phyloP scores from a whole-genome alignment of 2,113 vertebrate species.

The Amazona vittata region DNA sequence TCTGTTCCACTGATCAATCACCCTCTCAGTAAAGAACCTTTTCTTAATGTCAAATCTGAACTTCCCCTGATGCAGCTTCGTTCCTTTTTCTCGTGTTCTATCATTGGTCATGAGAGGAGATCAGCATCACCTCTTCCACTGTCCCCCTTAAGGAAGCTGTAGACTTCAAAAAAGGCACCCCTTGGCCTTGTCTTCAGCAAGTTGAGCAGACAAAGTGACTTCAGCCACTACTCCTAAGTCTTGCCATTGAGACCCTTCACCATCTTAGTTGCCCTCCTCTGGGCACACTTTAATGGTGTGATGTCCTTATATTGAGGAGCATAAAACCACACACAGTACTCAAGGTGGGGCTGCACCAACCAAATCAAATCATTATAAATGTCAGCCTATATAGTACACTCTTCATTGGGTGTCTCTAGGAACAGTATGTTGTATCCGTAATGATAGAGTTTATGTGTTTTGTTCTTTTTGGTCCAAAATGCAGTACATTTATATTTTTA shows the following conservation, averaged over 20 bases:
- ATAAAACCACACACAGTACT: neutral
- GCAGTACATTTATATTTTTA: neutral
- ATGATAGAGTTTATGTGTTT: neutral
- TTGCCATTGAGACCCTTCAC: neutral
- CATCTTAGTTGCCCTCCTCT: neutral
- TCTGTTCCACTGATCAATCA: neutral
- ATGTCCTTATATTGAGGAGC: neutral
- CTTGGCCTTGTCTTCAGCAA: neutral
- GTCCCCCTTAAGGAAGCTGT: no score
- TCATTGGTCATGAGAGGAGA: neutral
- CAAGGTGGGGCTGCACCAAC: accelerated
- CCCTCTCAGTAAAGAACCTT: neutral
- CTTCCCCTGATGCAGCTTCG: neutral
- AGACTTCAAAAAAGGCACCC: neutral
- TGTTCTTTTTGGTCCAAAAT: neutral
- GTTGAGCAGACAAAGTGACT: neutral
- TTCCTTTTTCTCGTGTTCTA: neutral
- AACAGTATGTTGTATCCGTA: neutral
- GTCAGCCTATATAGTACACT: neutral
- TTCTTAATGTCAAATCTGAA: neutral
- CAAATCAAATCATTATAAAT: neutral
- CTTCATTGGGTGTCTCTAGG: neutral
- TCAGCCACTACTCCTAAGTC: accelerated
- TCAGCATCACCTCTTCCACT: neutral
- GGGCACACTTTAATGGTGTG: neutral